Percentiles rank a stretch among this genome's conserved stretches.
phyloP scores from a whole-genome alignment of 2,113 vertebrate species.

The Trichechus manatus region DNA sequence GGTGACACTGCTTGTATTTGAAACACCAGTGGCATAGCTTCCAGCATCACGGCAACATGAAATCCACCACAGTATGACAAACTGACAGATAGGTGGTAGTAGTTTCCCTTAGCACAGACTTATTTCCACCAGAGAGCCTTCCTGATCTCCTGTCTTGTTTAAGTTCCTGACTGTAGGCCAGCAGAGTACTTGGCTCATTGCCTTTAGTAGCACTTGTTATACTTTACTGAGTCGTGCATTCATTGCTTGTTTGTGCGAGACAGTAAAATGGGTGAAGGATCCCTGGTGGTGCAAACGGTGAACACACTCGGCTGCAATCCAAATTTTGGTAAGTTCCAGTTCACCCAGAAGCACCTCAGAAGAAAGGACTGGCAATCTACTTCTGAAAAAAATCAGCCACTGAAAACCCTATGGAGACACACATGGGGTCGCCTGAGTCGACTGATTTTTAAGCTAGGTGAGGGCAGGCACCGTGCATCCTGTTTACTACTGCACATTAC shows the following conservation, averaged over 20 bases:
- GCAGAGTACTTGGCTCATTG: background rate
- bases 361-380: background rate
- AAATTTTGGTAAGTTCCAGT: background rate
- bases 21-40: background rate
- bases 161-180: background rate
- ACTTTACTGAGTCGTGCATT: background rate
- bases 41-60: background rate
- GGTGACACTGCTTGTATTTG: background rate
- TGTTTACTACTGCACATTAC: background rate
- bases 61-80: background rate
- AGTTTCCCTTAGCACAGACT: background rate
- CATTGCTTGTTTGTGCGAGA: background rate
- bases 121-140: background rate
- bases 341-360: background rate
- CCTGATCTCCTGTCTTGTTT: background rate
- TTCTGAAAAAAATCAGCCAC: background rate
- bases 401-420: background rate
- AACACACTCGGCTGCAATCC: background rate
- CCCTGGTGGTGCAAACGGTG: background rate
- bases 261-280: background rate
- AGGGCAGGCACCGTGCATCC: background rate
- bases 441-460: background rate
- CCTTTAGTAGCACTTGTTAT: background rate
- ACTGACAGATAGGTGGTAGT: background rate
- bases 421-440: background rate